These are phyloP conservation scores for Pseudobourletiella spinata DNA, from an alignment of 1,140 invertebrate genomes.

Conservation along the genomic window DNA sequence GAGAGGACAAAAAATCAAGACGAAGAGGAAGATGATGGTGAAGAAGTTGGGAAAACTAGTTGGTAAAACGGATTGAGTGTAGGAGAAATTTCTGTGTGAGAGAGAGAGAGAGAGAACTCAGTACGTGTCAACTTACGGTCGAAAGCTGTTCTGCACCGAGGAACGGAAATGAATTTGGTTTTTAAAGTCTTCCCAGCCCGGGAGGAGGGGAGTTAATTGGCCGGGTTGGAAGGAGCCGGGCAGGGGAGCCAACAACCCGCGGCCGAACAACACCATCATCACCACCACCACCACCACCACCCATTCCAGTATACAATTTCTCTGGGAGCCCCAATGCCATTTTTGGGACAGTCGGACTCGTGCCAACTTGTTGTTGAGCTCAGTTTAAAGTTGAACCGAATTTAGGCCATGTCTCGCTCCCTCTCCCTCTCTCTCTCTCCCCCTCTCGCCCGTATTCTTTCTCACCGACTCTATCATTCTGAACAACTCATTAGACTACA, in stretches of 20 bases:
- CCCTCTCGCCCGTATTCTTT: no score
- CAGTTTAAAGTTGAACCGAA: constrained; percentile 14
- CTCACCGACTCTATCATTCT: no score
- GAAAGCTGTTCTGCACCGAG: constrained; percentile 73
- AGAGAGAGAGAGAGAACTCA: no score
- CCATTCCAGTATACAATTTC: constrained; percentile 26
- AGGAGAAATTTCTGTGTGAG: no score
- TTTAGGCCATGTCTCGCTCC: constrained; percentile 11
- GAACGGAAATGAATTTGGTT: constrained; percentile 22
- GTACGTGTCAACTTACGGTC: constrained; percentile 60
- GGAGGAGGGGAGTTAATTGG: not conserved
- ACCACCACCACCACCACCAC: no score
- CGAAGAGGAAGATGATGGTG: no score
- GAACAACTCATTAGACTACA: no score
- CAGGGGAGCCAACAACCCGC: constrained; percentile 19
- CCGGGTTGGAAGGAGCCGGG: constrained; percentile 2
- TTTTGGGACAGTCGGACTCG: constrained; percentile 31
- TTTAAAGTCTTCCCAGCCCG: constrained; percentile 24
- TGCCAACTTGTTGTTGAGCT: constrained; percentile 24
- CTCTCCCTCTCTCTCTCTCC: not conserved
- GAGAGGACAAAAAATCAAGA: no score
- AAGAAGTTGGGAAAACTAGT: no score
- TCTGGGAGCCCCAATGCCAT: constrained; percentile 24
- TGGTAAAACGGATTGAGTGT: no score
- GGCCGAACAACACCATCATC: not conserved